Percentiles rank a stretch among this genome's conserved stretches.
Conservation (phyloP, 2,797 vertebrate genomes). For the Phylloscopus collybita region DNA sequence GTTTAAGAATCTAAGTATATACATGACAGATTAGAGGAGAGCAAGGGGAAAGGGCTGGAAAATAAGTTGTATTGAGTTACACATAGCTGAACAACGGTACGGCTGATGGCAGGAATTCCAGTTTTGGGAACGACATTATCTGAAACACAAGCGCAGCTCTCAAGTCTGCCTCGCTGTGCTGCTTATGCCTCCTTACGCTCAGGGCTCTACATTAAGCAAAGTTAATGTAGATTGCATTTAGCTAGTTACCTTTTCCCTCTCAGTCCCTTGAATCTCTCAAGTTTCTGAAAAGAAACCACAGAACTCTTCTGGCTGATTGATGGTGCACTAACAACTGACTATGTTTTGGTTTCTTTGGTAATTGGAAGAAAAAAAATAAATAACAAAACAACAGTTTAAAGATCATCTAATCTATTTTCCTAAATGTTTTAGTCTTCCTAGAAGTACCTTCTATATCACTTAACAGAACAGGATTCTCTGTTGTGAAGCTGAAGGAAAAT, state of each 20-base stretch:
- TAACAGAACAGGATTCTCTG: background rate
- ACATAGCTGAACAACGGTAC: background rate
- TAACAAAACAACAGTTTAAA: background rate
- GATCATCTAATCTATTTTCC: background rate
- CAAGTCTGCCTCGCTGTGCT: background rate
- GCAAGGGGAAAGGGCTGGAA: background rate
- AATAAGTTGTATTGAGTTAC: background rate
- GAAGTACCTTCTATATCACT: background rate
- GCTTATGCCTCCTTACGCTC: background rate
- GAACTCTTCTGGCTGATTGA: background rate
- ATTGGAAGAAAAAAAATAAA: background rate
- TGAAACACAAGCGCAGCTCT: background rate
- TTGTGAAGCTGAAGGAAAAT: background rate
- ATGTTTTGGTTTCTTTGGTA: background rate
- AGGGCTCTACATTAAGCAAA: background rate
- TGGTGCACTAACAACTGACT: background rate
- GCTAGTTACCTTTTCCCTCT: background rate
- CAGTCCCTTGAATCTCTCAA: background rate
- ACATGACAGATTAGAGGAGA: background rate
- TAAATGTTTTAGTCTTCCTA: background rate
- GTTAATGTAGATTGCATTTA: background rate
- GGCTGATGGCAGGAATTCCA: background rate
- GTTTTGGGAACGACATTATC: background rate
- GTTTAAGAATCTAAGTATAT: background rate
- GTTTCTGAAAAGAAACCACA: background rate